Evolutionary conservation across 1,140 invertebrate species (phyloP).

Genomic region (Thaumatotibia leucotreta): DNA sequence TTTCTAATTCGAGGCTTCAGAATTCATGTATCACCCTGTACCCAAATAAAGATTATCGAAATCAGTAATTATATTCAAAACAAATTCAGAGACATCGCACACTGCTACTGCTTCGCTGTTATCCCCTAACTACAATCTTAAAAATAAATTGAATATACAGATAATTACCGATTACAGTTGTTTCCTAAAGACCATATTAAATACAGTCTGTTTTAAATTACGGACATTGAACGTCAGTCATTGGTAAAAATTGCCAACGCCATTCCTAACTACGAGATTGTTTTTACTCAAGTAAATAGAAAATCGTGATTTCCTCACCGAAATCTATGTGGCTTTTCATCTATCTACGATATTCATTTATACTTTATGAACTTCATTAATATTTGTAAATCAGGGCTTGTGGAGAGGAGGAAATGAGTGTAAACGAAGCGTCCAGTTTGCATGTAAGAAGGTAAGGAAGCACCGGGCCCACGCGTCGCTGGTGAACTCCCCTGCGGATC

Average conservation of each 20-base stretch:
- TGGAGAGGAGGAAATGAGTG: not conserved
- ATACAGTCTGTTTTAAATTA: conserved; percentile 48
- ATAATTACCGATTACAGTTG: conserved; percentile 60
- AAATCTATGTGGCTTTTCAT: conserved; percentile 51
- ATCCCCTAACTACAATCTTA: conserved; percentile 65
- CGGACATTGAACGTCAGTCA: conserved; percentile 56
- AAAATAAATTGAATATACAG: conserved; percentile 63
- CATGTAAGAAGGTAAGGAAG: not conserved
- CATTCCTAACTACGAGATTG: conserved; percentile 60
- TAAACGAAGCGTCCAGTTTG: not conserved
- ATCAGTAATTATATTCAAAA: conserved; percentile 42
- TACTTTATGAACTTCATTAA: conserved; percentile 16
- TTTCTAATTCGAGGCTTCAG: conserved; percentile 49
- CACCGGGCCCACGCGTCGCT: conserved; percentile 29
- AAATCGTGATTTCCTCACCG: conserved; percentile 53
- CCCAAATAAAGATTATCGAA: conserved; percentile 41
- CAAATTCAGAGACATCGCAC: conserved; percentile 41
- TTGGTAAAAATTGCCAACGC: conserved; percentile 55
- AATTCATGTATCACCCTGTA: conserved; percentile 54
- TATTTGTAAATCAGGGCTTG: conserved; percentile 12
- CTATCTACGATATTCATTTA: conserved; percentile 29
- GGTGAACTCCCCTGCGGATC: conserved; percentile 16
- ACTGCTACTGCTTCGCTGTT: conserved; percentile 47
- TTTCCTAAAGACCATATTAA: conserved; percentile 54
- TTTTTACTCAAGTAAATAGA: conserved; percentile 58